Conservation (phyloP, 2,113 vertebrate species). For the Pelecanoides urinatrix region DNA sequence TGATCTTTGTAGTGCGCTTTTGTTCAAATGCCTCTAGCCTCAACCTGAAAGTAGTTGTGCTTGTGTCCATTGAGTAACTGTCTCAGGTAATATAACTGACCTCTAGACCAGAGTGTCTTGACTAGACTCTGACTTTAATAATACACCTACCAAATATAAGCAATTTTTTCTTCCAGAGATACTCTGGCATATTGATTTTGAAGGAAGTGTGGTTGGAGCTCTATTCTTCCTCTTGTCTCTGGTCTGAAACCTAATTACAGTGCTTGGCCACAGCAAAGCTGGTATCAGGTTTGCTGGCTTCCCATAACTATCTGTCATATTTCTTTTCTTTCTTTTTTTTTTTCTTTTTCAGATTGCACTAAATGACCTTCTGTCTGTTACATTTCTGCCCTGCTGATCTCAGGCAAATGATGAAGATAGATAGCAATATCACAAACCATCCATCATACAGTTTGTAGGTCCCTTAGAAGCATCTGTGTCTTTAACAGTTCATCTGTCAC, state of each 20-base stretch:
- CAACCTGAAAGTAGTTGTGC: background rate
- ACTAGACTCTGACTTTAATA: background rate
- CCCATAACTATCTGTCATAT: conserved; percentile 16
- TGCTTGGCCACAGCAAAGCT: conserved; percentile 33
- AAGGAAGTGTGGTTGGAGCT: background rate
- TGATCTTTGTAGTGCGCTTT: background rate
- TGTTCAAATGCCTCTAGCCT: background rate
- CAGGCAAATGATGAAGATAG: conserved; percentile 46
- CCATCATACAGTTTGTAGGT: conserved; percentile 37
- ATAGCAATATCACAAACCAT: conserved; percentile 26
- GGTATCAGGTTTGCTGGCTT: conserved; percentile 40
- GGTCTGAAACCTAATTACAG: conserved; percentile 19
- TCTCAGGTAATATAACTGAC: background rate
- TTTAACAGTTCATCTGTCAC: conserved; percentile 49
- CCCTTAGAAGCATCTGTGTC: conserved; percentile 32
- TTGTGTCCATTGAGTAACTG: background rate
- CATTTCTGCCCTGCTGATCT: conserved; percentile 50
- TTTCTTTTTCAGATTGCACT: background rate
- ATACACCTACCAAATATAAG: background rate
- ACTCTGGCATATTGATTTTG: background rate
- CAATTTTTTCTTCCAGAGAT: background rate
- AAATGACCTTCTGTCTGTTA: conserved; percentile 56
- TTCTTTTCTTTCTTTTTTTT: background rate
- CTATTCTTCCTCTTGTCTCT: background rate
- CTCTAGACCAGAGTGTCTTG: background rate